Base-by-base conservation (phyloP, 2,797 vertebrate genomes). In the Halcyon badia region DNA sequence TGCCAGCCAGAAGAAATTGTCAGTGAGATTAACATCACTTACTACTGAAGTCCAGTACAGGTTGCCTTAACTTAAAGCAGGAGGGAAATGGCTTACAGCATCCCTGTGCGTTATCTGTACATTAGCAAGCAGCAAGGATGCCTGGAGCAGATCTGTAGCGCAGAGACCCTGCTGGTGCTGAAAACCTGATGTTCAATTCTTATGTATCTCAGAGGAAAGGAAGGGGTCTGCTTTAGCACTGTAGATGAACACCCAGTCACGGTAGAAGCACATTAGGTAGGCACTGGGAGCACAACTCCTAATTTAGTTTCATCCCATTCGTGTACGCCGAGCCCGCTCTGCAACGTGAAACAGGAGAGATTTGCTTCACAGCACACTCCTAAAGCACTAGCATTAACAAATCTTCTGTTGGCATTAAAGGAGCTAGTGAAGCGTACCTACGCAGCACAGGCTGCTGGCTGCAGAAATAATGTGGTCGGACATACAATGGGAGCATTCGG, bases 261-360 rank as follows among this genome's bases (percentile, higher is more conserved):
- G 5, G 41, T 25, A 44, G 52, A 8, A 60, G 14, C 15, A n/a
- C 44, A 37, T 39, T 4, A 37, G 39, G 10, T 37, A 60, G 2
- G 33, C 33, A 69, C 25, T 54, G 33, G 18, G n/a, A 71, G 37
- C 77, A 35, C 65, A 90, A 11, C 33, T 70, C 37, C 42, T 48
- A 30, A 31, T 2, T 22, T 22, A 51, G 15, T 70, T 89, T 46
- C 60, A 48, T 16, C 30, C 52, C 7, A 5, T 65, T 18, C 46
- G 22, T 3, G 5, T 1, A 1, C 2, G 41, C 44, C 20, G 48
- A 61, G 41, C 22, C 22, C 14, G 20, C 72, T 37, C 31, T 54
- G 41, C 49, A 51, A 41, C 0, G 0, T 9, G 33, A 44, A 83
- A 71, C 1, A 1, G 18, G 4, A 31, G 4, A 72, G 44, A 21